Evolutionary conservation across 2,888 invertebrate genomes (phyloP), one percentile per base, ranked within the genome.

Genomic region (Hirtodrosophila cameraria): DNA sequence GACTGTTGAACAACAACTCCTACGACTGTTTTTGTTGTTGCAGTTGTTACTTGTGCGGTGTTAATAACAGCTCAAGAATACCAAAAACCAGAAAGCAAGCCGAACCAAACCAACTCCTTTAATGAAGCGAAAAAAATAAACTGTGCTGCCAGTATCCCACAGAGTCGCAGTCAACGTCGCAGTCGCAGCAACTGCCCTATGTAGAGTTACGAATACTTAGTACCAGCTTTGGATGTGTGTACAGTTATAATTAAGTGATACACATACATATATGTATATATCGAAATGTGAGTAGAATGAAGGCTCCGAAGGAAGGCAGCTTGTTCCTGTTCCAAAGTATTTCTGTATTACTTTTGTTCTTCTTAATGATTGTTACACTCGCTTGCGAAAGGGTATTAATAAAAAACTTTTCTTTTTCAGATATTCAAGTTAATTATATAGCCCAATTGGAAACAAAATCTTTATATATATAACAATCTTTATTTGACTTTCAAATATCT

Each of bases 191-290:
- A 41, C 31, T 15, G 9, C 23, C 8, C 23, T 23, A 35, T 16
- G 41, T 63, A 41, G 62, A 36, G 13, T 27, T 12, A 48, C 27
- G 18, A 16, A 23, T 25, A 27, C 25, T 31, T 13, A 30, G n/a
- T 23, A 16, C 20, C 15, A 42, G 20, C 31, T 38, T 23, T 9
- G 25, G 35, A 42, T 58, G 52, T 80, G 85, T 85, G 75, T 85
- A 60, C 85, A 67, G 87, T 80, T 85, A 85, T 87, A 81, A 81
- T 81, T 81, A 81, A 87, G 81, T 87, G 80, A 80, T 80, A 80
- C 64, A 81, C 75, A 86, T 75, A 63, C n/a, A n/a, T n/a, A n/a
- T n/a, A n/a, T n/a, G n/a, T n/a, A n/a, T n/a, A n/a, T n/a, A n/a
- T n/a, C n/a, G n/a, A n/a, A 65, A 71, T 57, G 67, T 58, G 46